A percentile compares a stretch with the other conserved stretches of the same genome.
Conservation (phyloP, 1,140 invertebrate genomes). For the Halotydeus destructor region DNA sequence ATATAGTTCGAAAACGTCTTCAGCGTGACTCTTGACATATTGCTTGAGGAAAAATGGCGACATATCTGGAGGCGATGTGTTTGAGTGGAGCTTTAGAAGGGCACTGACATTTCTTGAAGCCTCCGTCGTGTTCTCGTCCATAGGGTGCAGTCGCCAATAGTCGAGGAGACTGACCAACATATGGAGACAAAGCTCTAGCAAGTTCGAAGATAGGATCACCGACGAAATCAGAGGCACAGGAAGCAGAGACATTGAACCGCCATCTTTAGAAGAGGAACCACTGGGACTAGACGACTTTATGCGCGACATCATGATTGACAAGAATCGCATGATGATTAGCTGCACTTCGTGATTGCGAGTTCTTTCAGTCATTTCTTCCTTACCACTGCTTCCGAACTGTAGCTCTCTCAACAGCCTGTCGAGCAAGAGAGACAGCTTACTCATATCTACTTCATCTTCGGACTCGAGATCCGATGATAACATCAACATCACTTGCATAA, state of each 20-base stretch:
- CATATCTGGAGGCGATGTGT: conserved; percentile 52
- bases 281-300: conserved; percentile 30
- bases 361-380: conserved; percentile 29
- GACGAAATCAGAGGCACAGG: conserved; percentile 34
- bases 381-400: conserved; percentile 36
- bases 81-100: conserved; percentile 22
- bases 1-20: conserved; percentile 82
- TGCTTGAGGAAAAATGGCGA: conserved; percentile 82
- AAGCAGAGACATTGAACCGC: background rate
- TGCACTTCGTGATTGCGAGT: conserved; percentile 53
- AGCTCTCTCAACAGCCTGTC: conserved; percentile 50
- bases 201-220: conserved; percentile 48
- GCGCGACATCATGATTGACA: conserved; percentile 52
- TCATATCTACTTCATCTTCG: conserved; percentile 51
- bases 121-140: too few relatives aligned
- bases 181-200: conserved; percentile 57
- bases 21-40: conserved; percentile 70
- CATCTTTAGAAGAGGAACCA: background rate
- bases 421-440: conserved; percentile 49
- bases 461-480: conserved; percentile 70
- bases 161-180: conserved; percentile 53
- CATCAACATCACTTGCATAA: conserved; percentile 43
- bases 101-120: conserved; percentile 15
- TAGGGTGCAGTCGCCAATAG: conserved; percentile 48
- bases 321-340: conserved; percentile 59